phyloP scores from a whole-genome alignment of 2,113 vertebrate genomes.

The Thalassoma bifasciatum region DNA sequence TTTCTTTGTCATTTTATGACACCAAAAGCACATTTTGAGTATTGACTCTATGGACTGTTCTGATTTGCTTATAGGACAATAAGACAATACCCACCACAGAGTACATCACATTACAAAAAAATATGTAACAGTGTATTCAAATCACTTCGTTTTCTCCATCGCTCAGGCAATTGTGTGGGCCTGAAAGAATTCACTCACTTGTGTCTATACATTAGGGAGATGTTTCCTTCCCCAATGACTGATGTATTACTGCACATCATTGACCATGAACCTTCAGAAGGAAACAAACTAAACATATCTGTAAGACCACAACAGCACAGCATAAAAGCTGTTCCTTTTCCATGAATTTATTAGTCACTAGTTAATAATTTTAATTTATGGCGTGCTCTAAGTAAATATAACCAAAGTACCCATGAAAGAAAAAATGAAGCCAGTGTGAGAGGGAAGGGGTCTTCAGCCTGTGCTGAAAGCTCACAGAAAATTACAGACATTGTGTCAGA shows the following conservation, averaged over 20 bases:
- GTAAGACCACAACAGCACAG: not conserved
- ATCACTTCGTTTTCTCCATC: not conserved
- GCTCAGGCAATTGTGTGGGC: not conserved
- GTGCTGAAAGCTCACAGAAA: not conserved
- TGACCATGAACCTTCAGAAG: not conserved
- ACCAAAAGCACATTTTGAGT: not conserved
- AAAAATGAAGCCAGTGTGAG: not conserved
- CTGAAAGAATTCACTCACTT: not conserved
- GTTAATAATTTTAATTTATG: not conserved
- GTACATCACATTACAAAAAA: not conserved
- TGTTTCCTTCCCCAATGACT: not conserved
- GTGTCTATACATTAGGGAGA: not conserved
- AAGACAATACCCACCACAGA: not conserved
- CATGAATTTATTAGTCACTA: not conserved
- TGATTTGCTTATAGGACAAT: not conserved
- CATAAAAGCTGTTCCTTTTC: not conserved
- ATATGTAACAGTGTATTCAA: not conserved
- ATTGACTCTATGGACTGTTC: not conserved
- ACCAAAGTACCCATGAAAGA: not conserved
- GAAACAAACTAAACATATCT: not conserved
- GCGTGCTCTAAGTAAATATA: not conserved
- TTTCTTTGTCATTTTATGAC: not conserved
- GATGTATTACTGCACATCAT: not conserved
- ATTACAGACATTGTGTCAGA: constrained; percentile 25
- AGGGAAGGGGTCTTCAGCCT: not conserved